Conservation (phyloP, 2,797 vertebrate species). For the Danio choprae region DNA sequence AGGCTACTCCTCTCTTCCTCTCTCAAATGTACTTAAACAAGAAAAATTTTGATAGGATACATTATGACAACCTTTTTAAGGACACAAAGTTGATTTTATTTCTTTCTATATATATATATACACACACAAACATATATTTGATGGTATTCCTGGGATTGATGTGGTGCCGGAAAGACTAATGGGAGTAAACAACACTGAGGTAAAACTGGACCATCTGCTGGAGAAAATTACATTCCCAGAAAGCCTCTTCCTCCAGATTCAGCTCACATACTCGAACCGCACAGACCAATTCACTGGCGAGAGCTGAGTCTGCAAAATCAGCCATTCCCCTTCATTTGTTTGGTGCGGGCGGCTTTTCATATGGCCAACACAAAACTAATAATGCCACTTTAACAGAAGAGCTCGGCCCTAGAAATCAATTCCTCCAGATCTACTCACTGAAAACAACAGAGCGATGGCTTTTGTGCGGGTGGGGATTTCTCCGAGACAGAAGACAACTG, state of each 20-base stretch:
- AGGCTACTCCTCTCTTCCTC: too few relatives aligned
- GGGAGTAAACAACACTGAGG: slow-evolving; percentile 56
- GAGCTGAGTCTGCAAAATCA: slow-evolving; percentile 52
- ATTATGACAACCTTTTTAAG: too few relatives aligned
- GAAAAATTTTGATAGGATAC: too few relatives aligned
- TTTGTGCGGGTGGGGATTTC: slow-evolving; percentile 9
- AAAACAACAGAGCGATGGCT: neutral
- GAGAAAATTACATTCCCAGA: slow-evolving; percentile 61
- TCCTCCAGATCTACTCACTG: slow-evolving; percentile 34
- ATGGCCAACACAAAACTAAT: slow-evolving; percentile 33
- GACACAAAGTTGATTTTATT: too few relatives aligned
- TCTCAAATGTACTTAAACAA: too few relatives aligned
- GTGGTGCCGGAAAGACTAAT: slow-evolving; percentile 48
- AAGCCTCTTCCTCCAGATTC: slow-evolving; percentile 54
- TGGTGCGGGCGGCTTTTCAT: slow-evolving; percentile 41
- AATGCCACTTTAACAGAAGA: slow-evolving; percentile 25
- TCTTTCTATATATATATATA: too few relatives aligned
- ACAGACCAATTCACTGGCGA: slow-evolving; percentile 31
- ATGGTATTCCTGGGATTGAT: slow-evolving; percentile 58
- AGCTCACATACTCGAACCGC: slow-evolving; percentile 43
- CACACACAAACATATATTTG: too few relatives aligned
- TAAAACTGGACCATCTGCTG: slow-evolving; percentile 65
- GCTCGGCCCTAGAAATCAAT: slow-evolving; percentile 34
- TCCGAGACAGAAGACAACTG: neutral
- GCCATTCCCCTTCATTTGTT: slow-evolving; percentile 43